Evolutionary conservation across 2,797 vertebrate species (phyloP).

Genomic region (Sibirionetta formosa): DNA sequence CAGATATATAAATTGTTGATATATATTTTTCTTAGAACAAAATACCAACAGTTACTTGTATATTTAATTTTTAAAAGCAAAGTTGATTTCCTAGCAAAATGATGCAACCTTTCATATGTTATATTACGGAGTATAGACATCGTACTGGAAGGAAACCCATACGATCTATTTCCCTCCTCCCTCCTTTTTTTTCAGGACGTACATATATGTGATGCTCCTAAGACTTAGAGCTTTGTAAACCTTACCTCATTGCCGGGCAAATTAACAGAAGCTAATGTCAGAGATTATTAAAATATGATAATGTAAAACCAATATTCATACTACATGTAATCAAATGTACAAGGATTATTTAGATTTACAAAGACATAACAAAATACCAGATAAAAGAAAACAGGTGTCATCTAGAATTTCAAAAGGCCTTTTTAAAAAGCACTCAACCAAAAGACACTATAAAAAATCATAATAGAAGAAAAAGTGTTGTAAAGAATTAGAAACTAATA

Average conservation of each 20-base stretch:
- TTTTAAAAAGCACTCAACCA: neutral
- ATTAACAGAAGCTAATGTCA: neutral
- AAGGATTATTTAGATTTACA: neutral
- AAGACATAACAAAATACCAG: neutral
- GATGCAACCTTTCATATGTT: neutral
- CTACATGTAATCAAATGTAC: neutral
- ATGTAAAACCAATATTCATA: neutral
- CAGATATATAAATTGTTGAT: neutral
- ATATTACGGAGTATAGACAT: neutral
- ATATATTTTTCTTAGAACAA: neutral
- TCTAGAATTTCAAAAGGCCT: neutral
- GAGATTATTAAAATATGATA: neutral
- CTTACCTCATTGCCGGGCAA: neutral
- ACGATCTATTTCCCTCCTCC: neutral
- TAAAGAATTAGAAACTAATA: neutral
- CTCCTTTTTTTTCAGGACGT: neutral
- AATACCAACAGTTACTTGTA: neutral
- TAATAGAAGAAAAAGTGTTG: neutral
- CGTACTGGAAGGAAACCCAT: neutral
- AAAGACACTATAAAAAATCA: neutral
- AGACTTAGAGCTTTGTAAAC: neutral
- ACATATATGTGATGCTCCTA: neutral
- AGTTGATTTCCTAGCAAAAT: neutral
- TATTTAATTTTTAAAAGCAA: neutral
- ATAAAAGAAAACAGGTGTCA: conserved; percentile 46